phyloP scores from a whole-genome alignment of 2,888 invertebrate species.

The Drosophila longiperda region DNA sequence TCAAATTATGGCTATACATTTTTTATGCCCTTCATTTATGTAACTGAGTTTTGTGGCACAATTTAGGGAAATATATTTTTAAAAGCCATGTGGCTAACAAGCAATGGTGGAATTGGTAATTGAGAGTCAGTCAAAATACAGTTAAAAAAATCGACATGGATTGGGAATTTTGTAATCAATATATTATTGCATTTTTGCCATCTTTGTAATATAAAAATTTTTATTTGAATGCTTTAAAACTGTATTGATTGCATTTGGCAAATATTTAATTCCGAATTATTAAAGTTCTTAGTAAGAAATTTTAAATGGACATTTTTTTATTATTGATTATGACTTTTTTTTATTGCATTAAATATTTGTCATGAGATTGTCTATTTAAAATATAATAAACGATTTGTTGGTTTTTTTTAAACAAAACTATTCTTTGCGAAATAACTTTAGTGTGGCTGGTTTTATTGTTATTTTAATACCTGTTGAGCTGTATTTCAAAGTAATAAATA shows the following conservation, averaged over 20 bases:
- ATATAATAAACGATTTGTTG: neutral
- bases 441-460: neutral
- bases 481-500: neutral
- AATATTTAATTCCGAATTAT: neutral
- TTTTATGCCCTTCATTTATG: slow-evolving; percentile 45
- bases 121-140: slow-evolving; percentile 20
- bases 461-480: neutral
- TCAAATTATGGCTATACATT: slow-evolving; percentile 29
- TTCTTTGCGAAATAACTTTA: neutral
- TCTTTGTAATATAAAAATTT: neutral
- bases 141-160: neutral
- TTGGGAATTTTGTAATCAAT: neutral
- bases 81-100: slow-evolving; percentile 16
- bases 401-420: neutral
- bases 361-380: neutral
- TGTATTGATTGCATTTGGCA: neutral
- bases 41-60: slow-evolving; percentile 22
- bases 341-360: neutral
- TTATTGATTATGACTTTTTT: too few relatives aligned
- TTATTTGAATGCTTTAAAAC: too few relatives aligned
- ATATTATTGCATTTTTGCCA: too few relatives aligned
- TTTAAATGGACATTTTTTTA: neutral
- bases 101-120: slow-evolving; percentile 31
- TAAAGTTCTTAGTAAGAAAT: neutral
- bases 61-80: slow-evolving; percentile 57